Percentiles rank a stretch among this genome's conserved stretches.
phyloP scores from a whole-genome alignment of 2,113 vertebrate genomes.

The Sinocyclocheilus anshuiensis region DNA sequence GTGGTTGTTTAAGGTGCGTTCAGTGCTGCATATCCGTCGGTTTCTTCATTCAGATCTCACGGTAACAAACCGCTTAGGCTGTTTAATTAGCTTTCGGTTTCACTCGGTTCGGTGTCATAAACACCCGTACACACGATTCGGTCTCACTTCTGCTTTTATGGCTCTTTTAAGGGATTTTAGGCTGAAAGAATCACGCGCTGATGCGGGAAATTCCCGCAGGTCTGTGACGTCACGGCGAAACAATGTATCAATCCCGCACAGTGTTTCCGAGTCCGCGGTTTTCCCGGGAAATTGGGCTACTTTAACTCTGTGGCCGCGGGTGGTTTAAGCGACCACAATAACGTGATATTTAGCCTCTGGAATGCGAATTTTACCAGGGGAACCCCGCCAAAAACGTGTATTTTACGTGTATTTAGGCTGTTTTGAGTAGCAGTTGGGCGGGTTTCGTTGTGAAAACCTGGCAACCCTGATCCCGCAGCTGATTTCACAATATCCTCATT shows the following conservation, averaged over 20 bases:
- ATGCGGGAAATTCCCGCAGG: constrained; percentile 46
- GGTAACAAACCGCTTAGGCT: not conserved
- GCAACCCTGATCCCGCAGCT: not conserved
- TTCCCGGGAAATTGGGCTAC: no score
- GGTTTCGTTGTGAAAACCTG: no score
- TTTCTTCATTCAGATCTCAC: not conserved
- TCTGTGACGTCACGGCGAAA: constrained; percentile 42
- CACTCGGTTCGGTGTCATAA: not conserved
- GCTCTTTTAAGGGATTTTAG: not conserved
- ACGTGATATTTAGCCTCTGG: no score
- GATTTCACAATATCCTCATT: not conserved
- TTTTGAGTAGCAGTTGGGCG: no score
- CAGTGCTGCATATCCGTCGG: not conserved
- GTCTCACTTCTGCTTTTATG: not conserved
- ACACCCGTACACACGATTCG: not conserved
- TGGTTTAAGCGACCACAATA: no score
- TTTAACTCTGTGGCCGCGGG: no score
- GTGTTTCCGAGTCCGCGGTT: no score
- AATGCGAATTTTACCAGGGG: no score
- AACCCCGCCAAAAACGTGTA: no score
- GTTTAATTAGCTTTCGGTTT: not conserved
- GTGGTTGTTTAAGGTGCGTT: not conserved
- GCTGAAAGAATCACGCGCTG: not conserved
- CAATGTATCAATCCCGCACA: no score
- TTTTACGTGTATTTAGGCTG: no score